A percentile compares a stretch with the other conserved stretches of the same genome.
phyloP scores from a whole-genome alignment of 1,140 invertebrate genomes.

The Caenorhabditis briggsae region DNA sequence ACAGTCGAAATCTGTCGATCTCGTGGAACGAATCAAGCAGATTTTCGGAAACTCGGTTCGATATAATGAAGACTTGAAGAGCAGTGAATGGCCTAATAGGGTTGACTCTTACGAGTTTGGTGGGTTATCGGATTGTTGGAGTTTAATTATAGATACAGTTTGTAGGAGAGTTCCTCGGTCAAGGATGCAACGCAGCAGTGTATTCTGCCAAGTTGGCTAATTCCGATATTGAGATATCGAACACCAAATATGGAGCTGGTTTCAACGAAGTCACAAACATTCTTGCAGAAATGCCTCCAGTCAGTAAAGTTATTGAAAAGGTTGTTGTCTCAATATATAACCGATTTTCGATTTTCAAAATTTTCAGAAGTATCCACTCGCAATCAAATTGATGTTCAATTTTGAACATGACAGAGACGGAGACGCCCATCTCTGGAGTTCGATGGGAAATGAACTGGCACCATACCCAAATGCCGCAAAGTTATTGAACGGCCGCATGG shows the following conservation, averaged over 20 bases:
- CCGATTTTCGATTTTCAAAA: neutral
- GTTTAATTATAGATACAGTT: neutral
- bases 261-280: conserved; percentile 45
- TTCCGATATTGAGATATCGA: neutral
- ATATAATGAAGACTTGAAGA: conserved; percentile 62
- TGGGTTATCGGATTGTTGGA: conserved; percentile 2
- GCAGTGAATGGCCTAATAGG: conserved; percentile 42
- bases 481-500: conserved; percentile 60
- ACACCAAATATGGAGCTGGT: neutral
- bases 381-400: conserved; percentile 68
- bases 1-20: neutral
- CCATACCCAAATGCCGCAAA: conserved; percentile 58
- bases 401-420: conserved; percentile 56
- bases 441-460: conserved; percentile 66
- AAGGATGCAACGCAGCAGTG: conserved; percentile 65
- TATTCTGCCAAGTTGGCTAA: conserved; percentile 50
- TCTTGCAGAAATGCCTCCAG: conserved; percentile 14
- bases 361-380: conserved; percentile 66
- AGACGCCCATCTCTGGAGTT: conserved; percentile 61
- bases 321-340: neutral
- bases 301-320: neutral
- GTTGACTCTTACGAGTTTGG: conserved; percentile 62
- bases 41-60: conserved; percentile 58
- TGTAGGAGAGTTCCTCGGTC: conserved; percentile 60
- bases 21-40: conserved; percentile 41